Evolutionary conservation across 2,113 vertebrate species (phyloP).

Genomic region (Poeciliopsis turrubarensis): DNA sequence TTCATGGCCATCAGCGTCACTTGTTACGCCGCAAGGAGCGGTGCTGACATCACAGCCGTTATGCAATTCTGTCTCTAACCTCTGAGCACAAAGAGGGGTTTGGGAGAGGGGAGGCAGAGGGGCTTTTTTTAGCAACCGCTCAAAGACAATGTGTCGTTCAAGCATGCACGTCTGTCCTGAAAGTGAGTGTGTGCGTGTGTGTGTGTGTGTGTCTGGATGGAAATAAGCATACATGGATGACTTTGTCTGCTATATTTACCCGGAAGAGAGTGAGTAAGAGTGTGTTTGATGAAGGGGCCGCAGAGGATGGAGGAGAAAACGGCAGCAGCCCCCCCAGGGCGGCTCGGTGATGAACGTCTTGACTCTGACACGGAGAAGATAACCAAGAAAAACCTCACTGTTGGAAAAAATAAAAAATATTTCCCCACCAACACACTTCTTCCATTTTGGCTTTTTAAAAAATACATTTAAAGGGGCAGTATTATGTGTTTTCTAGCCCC

Average conservation of each 20-base stretch:
- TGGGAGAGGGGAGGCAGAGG: background rate
- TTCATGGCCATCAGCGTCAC: constrained; percentile 48
- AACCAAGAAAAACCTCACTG: constrained; percentile 22
- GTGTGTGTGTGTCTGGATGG: background rate
- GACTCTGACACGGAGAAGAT: constrained; percentile 6
- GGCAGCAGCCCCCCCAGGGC: constrained; percentile 52
- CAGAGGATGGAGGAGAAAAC: constrained; percentile 14
- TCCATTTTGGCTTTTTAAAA: background rate
- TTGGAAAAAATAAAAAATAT: background rate
- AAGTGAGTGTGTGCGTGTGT: background rate
- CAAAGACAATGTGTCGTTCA: constrained; percentile 36
- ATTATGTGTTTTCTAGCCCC: too few species aligned
- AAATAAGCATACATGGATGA: constrained; percentile 20
- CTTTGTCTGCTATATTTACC: constrained; percentile 44
- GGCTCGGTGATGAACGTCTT: constrained; percentile 19
- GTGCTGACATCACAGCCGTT: constrained; percentile 73
- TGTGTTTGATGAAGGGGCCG: constrained; percentile 23
- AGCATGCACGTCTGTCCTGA: constrained; percentile 51
- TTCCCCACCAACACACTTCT: background rate
- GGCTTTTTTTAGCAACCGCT: constrained; percentile 65
- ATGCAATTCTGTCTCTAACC: constrained; percentile 62
- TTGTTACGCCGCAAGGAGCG: constrained; percentile 68
- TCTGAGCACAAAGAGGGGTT: background rate
- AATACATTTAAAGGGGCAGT: background rate
- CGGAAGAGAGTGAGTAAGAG: background rate